Base-by-base conservation (phyloP, 2,888 invertebrate genomes). In the Melanophora roralis region DNA sequence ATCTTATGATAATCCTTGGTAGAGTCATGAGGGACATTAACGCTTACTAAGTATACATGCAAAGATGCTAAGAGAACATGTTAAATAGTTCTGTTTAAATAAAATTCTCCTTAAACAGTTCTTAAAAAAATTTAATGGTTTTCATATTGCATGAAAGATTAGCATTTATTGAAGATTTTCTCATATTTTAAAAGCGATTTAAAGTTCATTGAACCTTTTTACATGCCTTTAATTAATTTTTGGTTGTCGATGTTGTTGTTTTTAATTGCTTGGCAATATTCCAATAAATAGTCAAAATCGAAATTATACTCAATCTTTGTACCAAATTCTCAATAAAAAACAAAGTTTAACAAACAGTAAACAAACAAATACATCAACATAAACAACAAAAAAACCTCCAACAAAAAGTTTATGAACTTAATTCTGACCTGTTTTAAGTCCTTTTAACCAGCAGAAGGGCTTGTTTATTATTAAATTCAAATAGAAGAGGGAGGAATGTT, bases 171-270 rank as follows among this genome's bases (percentile, higher is more conserved):
- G 67, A 71, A 45, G 40, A 67, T 72, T 67, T 72, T 71, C 67
- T 80, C 72, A n/a, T 57, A 76, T 62, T 80, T 72, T 55, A 67
- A 72, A 68, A 76, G 57, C 68, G 57, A 72, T 80, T 80, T 72
- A 76, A 72, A 55, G 80, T 76, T 62, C 21, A 27, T 72, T 80
- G 71, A 80, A 80, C 79, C 71, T 60, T 51, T 16, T 49, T 51
- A 7, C 16, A 11, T 16, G 32, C 1, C 23, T 14, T 69, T 62
- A 14, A 57, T 62, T 62, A 43, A 9, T 34, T 55, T 16, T 11
- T 53, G 14, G 27, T 27, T n/a, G 27, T 51, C 8, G 53, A 38
- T 55, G n/a, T 2, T n/a, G n/a, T 71, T 51, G 40, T 51, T 57
- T 21, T 14, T 45, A 8, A 34, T 45, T 64, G 47, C 32, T 76